Conservation (phyloP, 2,888 invertebrate genomes). For the Drosophila flavopinicola region DNA sequence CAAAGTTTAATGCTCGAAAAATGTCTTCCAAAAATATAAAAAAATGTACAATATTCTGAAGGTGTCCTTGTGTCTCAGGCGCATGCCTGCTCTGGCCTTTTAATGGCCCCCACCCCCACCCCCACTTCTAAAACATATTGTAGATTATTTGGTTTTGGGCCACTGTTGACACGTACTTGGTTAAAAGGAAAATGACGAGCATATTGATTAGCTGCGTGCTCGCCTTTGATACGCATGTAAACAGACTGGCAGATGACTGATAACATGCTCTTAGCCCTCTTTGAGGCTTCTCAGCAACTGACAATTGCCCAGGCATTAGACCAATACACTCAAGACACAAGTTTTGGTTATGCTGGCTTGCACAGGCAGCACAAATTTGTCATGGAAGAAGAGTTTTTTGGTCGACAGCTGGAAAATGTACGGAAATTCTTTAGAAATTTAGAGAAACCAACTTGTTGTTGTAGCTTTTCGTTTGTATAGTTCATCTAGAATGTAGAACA, state of each 20-base stretch:
- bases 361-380: constrained; percentile 32
- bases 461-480: neutral
- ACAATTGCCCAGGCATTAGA: constrained; percentile 33
- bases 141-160: constrained; percentile 36
- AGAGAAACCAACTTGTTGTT: neutral
- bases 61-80: constrained; percentile 24
- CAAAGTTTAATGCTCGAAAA: constrained; percentile 66
- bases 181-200: constrained; percentile 80
- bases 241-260: constrained; percentile 63
- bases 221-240: constrained; percentile 63
- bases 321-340: constrained; percentile 6
- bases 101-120: constrained; percentile 12
- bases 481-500: constrained; percentile 10
- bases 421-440: constrained; percentile 21
- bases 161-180: constrained; percentile 78
- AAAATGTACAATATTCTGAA: constrained; percentile 34
- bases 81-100: constrained; percentile 22
- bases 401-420: neutral
- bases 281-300: constrained; percentile 11
- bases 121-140: constrained; percentile 21
- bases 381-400: constrained; percentile 23
- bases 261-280: constrained; percentile 72
- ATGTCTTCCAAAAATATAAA: constrained; percentile 45
- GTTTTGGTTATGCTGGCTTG: constrained; percentile 45
- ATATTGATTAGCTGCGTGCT: constrained; percentile 77